phyloP scores from a whole-genome alignment of 2,888 invertebrate species.

The Apamea epomidion region DNA sequence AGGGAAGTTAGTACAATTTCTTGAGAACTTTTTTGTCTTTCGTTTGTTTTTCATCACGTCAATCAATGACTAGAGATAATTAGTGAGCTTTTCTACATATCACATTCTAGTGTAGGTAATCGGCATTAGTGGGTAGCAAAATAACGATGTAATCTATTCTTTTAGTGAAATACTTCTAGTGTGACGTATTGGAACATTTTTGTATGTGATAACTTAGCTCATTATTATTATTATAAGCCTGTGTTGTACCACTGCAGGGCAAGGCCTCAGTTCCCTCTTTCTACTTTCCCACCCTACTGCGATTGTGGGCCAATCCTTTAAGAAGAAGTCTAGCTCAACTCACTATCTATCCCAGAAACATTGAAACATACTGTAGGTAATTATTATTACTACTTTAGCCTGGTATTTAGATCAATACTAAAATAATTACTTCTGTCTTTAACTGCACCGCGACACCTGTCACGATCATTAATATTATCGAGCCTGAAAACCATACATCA shows the following conservation, averaged over 20 bases:
- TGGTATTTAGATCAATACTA: background rate
- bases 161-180: background rate
- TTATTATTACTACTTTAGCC: background rate
- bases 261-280: background rate
- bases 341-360: background rate
- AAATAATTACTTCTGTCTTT: slow-evolving; percentile 8
- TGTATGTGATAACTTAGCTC: background rate
- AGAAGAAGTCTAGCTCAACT: background rate
- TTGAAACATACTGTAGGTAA: background rate
- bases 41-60: slow-evolving; percentile 36
- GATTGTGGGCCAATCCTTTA: background rate
- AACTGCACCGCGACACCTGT: slow-evolving; percentile 27
- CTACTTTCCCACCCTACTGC: background rate
- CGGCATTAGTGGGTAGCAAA: background rate
- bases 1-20: background rate
- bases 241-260: background rate
- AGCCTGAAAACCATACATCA: slow-evolving; percentile 71
- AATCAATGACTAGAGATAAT: slow-evolving; percentile 37
- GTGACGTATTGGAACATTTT: background rate
- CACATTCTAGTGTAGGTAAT: slow-evolving; percentile 15
- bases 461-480: slow-evolving; percentile 49
- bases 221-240: background rate
- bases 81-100: slow-evolving; percentile 23
- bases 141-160: background rate
- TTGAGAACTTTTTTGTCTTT: background rate